phyloP scores from a whole-genome alignment of 2,113 vertebrate genomes.

The Amblyornis subalaris region DNA sequence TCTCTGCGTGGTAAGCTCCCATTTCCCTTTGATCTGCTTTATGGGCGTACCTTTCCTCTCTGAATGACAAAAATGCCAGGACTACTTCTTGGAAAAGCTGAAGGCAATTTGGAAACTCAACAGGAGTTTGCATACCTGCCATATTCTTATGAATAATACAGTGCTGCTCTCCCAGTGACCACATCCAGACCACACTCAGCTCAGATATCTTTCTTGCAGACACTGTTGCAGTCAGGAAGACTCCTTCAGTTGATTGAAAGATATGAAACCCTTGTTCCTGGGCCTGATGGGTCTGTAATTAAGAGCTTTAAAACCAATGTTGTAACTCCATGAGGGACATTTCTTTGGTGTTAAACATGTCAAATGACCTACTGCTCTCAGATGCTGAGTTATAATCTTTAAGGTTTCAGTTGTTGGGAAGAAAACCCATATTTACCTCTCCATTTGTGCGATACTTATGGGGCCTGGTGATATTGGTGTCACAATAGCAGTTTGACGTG shows the following conservation, averaged over 20 bases:
- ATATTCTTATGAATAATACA: conserved; percentile 5
- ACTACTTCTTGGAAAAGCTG: conserved; percentile 8
- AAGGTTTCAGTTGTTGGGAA: not conserved
- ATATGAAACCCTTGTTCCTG: conserved; percentile 13
- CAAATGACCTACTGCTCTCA: not conserved
- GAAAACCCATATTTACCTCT: not conserved
- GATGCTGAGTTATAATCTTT: not conserved
- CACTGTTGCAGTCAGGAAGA: conserved; percentile 18
- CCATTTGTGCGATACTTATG: not conserved
- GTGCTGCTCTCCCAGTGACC: not conserved
- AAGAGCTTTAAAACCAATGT: conserved; percentile 29
- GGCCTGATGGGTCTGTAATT: conserved; percentile 10
- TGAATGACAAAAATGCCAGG: not conserved
- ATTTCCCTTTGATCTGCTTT: conserved; percentile 32
- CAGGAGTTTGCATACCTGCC: not conserved
- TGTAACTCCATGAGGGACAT: not conserved
- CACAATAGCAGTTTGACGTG: not conserved
- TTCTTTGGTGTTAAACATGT: not conserved
- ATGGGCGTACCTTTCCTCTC: not conserved
- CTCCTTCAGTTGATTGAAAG: conserved; percentile 44
- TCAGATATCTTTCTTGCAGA: not conserved
- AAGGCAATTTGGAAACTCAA: conserved; percentile 1
- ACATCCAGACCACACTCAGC: not conserved
- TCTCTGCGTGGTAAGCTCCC: not conserved
- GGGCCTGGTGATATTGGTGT: not conserved